Percentiles rank a stretch among this genome's conserved stretches.
These are phyloP conservation scores for Parazoanthus swiftii DNA, from an alignment of 92 coral and sea anemone genomes.

Conservation along the genomic window DNA sequence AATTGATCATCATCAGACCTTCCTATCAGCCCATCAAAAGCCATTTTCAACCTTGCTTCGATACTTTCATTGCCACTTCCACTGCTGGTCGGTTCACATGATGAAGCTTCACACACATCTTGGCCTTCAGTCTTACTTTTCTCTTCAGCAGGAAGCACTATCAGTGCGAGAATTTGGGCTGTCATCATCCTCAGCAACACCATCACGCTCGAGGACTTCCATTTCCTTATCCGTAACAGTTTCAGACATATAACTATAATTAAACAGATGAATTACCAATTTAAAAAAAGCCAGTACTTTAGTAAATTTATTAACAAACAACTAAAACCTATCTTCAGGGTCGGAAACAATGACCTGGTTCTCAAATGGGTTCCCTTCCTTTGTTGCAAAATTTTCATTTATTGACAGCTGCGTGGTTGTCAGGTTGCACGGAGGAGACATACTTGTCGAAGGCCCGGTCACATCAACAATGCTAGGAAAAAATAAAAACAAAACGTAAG, in stretches of 20 bases:
- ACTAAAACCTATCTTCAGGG: not conserved
- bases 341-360: not conserved
- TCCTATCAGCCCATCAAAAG: conserved; percentile 1
- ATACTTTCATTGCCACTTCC: not conserved
- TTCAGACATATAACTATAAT: not conserved
- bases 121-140: not conserved
- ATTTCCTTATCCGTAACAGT: conserved; percentile 1
- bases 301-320: not conserved
- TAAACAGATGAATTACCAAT: not conserved
- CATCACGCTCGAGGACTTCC: not conserved
- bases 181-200: not conserved
- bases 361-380: conserved; percentile 11
- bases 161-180: not conserved
- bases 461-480: not conserved
- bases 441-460: conserved; percentile 21
- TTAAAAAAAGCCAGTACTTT: not conserved
- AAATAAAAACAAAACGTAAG: not conserved
- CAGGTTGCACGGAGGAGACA: conserved; percentile 13
- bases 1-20: not conserved
- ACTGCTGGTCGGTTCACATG: not conserved
- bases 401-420: conserved; percentile 11
- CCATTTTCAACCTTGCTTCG: not conserved
- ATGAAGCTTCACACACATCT: not conserved
- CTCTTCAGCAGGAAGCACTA: not conserved
- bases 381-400: conserved; percentile 4